A percentile compares a stretch with the other conserved stretches of the same genome.
These are phyloP conservation scores for Germaria angustata DNA, from an alignment of 2,888 invertebrate species.

Conservation along the genomic window DNA sequence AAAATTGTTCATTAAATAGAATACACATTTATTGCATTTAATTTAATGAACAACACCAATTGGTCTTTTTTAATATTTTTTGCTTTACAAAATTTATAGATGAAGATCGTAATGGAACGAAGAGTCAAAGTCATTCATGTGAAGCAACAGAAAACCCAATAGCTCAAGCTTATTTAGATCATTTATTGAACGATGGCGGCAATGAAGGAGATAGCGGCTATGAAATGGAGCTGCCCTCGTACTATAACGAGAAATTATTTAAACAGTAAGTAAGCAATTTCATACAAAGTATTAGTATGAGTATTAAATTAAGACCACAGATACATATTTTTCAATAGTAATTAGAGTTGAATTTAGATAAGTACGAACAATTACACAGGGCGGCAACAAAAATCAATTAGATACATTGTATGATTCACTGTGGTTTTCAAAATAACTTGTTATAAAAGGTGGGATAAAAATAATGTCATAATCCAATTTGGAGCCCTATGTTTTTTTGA, in stretches of 20 bases:
- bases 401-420: too few species aligned
- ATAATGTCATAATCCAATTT: too few species aligned
- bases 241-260: constrained; percentile 85
- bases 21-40: not conserved
- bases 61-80: not conserved
- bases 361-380: too few species aligned
- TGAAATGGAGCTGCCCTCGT: constrained; percentile 83
- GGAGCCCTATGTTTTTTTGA: too few species aligned
- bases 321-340: too few species aligned
- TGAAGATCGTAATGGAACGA: not conserved
- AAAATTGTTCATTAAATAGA: not conserved
- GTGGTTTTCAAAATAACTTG: too few species aligned
- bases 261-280: constrained; percentile 81
- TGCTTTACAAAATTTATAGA: too few species aligned
- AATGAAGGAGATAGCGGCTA: constrained; percentile 76
- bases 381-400: too few species aligned
- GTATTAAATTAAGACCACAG: not conserved
- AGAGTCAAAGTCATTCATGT: not conserved
- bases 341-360: too few species aligned
- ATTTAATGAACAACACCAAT: not conserved
- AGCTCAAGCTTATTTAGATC: constrained; percentile 75
- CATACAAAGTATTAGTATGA: not conserved
- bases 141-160: constrained; percentile 62
- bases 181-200: constrained; percentile 74
- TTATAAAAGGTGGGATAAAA: too few species aligned